A percentile compares a stretch with the other conserved stretches of the same genome.
Evolutionary conservation across 2,113 vertebrate genomes (phyloP).

Genomic region (Polyodon spathula): DNA sequence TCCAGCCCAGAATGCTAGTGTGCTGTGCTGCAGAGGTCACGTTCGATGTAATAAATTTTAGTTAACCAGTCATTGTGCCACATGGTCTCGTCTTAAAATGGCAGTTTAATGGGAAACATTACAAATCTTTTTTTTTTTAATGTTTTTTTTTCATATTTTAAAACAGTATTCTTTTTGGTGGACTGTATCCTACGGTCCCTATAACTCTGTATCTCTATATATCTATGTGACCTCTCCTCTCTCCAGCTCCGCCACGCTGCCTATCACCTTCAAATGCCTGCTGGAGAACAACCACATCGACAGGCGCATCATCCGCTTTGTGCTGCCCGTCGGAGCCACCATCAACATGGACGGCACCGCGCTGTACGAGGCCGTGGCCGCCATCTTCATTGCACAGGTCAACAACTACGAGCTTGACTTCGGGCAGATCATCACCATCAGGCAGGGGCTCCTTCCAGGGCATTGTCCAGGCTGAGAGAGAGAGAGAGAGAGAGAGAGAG

Average conservation of each 20-base stretch:
- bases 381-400: constrained; percentile 94
- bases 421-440: constrained; percentile 94
- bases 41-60: too few species aligned
- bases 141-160: not conserved
- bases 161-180: not conserved
- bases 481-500: too few species aligned
- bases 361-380: constrained; percentile 87
- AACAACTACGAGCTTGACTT: constrained; percentile 96
- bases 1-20: too few species aligned
- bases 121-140: too few species aligned
- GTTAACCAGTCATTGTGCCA: too few species aligned
- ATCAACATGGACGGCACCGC: constrained; percentile 97
- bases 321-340: constrained; percentile 88
- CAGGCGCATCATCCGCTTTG: constrained; percentile 85
- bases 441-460: constrained; percentile 45
- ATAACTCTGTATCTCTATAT: not conserved
- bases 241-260: constrained; percentile 87
- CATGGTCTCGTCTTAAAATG: too few species aligned
- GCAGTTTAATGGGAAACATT: too few species aligned
- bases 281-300: constrained; percentile 96
- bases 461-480: too few species aligned
- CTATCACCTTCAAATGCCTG: constrained; percentile 98
- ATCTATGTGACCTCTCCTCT: constrained; percentile 25
- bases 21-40: too few species aligned
- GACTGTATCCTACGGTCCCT: not conserved